Conservation (phyloP, 2,888 invertebrate species). For the Nymphalis c-album region DNA sequence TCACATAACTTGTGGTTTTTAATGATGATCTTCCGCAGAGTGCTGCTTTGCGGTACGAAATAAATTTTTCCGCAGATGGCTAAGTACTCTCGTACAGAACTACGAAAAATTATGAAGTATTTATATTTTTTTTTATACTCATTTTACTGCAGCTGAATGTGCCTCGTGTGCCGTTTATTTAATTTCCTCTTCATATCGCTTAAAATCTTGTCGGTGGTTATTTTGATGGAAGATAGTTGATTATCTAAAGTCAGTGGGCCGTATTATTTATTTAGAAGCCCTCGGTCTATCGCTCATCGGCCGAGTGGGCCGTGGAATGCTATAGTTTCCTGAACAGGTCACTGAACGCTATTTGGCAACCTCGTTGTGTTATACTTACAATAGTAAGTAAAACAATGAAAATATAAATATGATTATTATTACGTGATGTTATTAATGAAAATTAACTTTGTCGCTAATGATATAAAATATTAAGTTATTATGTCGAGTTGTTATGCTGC, state of each 20-base stretch:
- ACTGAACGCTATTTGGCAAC: slow-evolving; percentile 40
- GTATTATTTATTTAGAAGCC: slow-evolving; percentile 38
- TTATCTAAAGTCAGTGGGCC: slow-evolving; percentile 34
- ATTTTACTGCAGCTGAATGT: slow-evolving; percentile 20
- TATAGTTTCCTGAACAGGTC: slow-evolving; percentile 63
- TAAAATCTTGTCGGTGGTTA: slow-evolving; percentile 18
- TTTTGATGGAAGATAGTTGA: slow-evolving; percentile 26
- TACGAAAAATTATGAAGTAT: slow-evolving; percentile 33
- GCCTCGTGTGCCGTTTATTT: slow-evolving; percentile 24
- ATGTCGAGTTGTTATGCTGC: too few relatives aligned
- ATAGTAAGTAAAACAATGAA: not conserved
- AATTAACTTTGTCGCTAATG: not conserved
- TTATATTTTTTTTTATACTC: slow-evolving; percentile 34
- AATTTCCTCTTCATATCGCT: slow-evolving; percentile 31
- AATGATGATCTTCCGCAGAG: slow-evolving; percentile 41
- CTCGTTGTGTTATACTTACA: slow-evolving; percentile 23
- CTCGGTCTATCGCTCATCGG: slow-evolving; percentile 37
- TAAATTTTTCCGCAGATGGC: slow-evolving; percentile 36
- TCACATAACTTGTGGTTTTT: slow-evolving; percentile 42
- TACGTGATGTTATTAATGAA: not conserved
- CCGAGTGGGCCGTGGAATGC: slow-evolving; percentile 57
- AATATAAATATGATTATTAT: not conserved
- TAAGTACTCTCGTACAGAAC: slow-evolving; percentile 32
- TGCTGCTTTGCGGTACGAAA: slow-evolving; percentile 34
- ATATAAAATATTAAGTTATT: too few relatives aligned